Conservation (phyloP, 2,797 vertebrate genomes). For the Anolis apletophallus region DNA sequence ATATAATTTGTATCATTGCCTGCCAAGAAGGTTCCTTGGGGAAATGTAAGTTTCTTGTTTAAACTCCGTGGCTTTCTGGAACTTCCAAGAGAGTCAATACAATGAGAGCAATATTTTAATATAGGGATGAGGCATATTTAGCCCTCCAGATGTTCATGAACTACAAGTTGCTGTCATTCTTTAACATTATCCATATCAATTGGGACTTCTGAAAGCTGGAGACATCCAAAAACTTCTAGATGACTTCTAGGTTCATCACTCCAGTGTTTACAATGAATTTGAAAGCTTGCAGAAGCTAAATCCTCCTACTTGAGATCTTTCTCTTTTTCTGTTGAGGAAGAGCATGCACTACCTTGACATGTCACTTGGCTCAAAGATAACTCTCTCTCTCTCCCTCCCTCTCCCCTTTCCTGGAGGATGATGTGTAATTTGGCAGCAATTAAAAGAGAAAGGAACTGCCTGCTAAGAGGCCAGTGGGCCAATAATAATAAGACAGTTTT, state of each 20-base stretch:
- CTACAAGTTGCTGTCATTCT: too few species aligned
- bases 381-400: not conserved
- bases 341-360: not conserved
- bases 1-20: not conserved
- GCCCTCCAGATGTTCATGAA: too few species aligned
- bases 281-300: not conserved
- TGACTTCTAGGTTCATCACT: too few species aligned
- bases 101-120: not conserved
- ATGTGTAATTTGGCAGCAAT: not conserved
- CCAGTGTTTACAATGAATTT: not conserved
- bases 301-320: too few species aligned
- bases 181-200: too few species aligned
- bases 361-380: not conserved
- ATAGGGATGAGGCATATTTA: too few species aligned
- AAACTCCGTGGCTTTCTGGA: not conserved
- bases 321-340: too few species aligned
- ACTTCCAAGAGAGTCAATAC: not conserved
- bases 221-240: too few species aligned
- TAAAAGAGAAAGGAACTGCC: not conserved
- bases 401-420: not conserved
- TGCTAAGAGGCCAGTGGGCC: not conserved
- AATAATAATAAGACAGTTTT: slow-evolving; percentile 5
- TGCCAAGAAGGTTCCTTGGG: not conserved
- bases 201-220: too few species aligned
- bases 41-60: not conserved